Evolutionary conservation across 2,113 vertebrate genomes (phyloP).

Genomic region (Euleptes europaea): DNA sequence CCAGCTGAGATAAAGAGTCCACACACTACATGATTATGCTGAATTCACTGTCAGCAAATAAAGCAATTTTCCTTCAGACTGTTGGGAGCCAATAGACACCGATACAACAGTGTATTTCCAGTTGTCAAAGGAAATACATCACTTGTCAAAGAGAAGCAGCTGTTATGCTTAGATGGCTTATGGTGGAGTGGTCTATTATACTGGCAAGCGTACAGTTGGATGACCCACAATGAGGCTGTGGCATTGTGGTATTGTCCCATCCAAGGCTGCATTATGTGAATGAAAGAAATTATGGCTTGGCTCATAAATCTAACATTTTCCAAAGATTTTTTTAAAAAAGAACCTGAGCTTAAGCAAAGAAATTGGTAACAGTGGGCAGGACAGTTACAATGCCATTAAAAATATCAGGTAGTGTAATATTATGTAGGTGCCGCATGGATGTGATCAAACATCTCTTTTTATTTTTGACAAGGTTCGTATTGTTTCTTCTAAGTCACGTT

Average conservation of each 20-base stretch:
- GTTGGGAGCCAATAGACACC: not conserved
- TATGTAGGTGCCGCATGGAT: too few species aligned
- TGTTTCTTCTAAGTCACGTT: too few species aligned
- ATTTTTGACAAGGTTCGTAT: too few species aligned
- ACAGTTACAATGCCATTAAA: not conserved
- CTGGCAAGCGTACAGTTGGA: not conserved
- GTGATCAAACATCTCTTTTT: too few species aligned
- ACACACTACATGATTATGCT: not conserved
- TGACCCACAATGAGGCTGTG: not conserved
- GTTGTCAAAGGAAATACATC: not conserved
- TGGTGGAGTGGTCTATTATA: not conserved
- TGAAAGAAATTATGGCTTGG: not conserved
- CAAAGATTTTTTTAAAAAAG: too few species aligned
- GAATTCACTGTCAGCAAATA: not conserved
- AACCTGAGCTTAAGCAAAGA: not conserved
- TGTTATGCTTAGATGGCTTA: not conserved
- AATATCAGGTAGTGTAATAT: not conserved
- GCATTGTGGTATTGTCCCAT: not conserved
- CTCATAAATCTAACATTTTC: not conserved
- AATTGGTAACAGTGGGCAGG: not conserved
- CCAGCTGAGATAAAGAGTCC: not conserved
- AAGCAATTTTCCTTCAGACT: not conserved
- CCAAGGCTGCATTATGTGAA: accelerated
- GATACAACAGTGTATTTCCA: not conserved
- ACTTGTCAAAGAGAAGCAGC: not conserved